Base-by-base conservation (phyloP, 2,888 invertebrate genomes). In the Trimorus sp. region DNA sequence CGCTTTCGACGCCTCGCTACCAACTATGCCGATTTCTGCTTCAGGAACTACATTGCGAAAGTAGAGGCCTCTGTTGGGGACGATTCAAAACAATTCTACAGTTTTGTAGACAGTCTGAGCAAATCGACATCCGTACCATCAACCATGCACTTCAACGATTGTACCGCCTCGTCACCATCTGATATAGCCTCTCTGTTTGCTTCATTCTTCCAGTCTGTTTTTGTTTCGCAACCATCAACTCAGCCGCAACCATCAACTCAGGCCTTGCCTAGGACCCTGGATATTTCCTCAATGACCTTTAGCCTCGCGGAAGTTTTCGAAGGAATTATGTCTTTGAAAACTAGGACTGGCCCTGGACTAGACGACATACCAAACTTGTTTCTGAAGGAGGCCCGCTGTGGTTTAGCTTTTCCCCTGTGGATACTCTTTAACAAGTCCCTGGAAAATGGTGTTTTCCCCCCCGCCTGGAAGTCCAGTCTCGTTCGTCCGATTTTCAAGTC, bases 401-500 rank as follows among this genome's bases (percentile, higher is more conserved):
- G 56, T 5, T 56, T 56, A 8, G 36, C 56, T 26, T 8, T 11
- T 12, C 56, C 56, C 7, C 56, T 56, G 26, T 56, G 56, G 15
- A 16, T 66, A 5, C 5, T 66, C 4, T 66, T 66, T 26, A 16
- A 66, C 11, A 54, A 42, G 14, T 66, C 53, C 6, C 7, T 66
- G 40, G 2, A 7, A 8, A n/a, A 16, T 42, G 66, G 66, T 2
- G 51, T 38, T 38, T 65, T 65, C 36, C 65, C 65, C 1, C 9
- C 12, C 11, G 3, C 15, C 1, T 65, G 54, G 66, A 66, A 66
- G 42, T 42, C 54, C 0, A 54, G 66, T 26, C 54, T 66, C 11
- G 66, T 66, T 40, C n/a, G 42, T 26, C 66, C 66, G 8, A 54
- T 66, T 38, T 37, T 15, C 54, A 66, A 66, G 9, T 15, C 40